Evolutionary conservation across 2,797 vertebrate species (phyloP).

Genomic region (Esox masquinongy): DNA sequence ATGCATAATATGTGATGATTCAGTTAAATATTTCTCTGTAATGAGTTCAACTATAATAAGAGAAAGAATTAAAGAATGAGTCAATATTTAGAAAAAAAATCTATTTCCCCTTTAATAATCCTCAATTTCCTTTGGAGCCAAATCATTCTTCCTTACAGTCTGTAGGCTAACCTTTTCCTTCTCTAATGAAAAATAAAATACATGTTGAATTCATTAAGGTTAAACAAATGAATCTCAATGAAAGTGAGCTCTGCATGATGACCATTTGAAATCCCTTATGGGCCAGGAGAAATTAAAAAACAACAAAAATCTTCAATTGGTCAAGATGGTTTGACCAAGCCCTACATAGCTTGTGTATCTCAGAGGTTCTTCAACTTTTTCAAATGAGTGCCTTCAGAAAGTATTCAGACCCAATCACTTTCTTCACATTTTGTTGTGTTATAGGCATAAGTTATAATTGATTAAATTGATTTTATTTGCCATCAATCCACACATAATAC

Average conservation of each 20-base stretch:
- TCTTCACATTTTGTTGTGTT: background rate
- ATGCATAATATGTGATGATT: too few relatives aligned
- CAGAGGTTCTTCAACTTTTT: background rate
- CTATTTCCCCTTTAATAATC: background rate
- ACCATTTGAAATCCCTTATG: background rate
- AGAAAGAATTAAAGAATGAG: too few relatives aligned
- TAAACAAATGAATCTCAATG: background rate
- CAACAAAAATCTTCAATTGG: background rate
- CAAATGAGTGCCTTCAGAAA: too few relatives aligned
- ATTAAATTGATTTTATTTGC: too few relatives aligned
- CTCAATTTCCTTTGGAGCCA: background rate
- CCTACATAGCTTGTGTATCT: background rate
- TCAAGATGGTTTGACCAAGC: background rate
- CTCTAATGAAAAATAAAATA: constrained; percentile 1
- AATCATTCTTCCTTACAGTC: background rate
- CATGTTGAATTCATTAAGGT: background rate
- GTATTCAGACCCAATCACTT: too few relatives aligned
- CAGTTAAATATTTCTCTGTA: too few relatives aligned
- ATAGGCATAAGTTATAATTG: background rate
- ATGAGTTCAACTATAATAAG: too few relatives aligned
- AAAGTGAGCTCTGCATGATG: background rate
- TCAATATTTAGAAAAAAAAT: too few relatives aligned
- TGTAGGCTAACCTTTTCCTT: constrained; percentile 1
- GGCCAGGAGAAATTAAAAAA: background rate
- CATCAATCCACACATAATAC: too few relatives aligned